Percentiles rank a stretch among this genome's conserved stretches.
phyloP scores from a whole-genome alignment of 2,113 vertebrate species.

The Axis porcinus region DNA sequence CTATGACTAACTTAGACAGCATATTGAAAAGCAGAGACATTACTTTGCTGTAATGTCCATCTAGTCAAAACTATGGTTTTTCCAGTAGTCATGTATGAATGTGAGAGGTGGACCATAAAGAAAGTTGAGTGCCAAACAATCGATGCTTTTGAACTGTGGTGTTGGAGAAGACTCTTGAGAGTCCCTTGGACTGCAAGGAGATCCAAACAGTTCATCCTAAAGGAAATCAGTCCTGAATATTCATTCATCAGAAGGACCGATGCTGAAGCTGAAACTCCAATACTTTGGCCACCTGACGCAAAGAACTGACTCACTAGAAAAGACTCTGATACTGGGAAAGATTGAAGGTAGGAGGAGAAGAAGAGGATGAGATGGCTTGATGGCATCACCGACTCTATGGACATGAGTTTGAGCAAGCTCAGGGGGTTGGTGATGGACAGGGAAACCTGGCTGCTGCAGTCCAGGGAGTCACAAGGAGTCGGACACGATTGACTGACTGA shows the following conservation, averaged over 20 bases:
- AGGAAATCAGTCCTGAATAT: not conserved
- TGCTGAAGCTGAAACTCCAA: not conserved
- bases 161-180: not conserved
- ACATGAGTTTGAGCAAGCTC: not conserved
- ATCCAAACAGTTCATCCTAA: not conserved
- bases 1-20: not conserved
- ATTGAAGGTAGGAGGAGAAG: not conserved
- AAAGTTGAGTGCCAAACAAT: not conserved
- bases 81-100: not conserved
- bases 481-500: not conserved
- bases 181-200: not conserved
- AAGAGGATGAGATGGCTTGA: not conserved
- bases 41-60: not conserved
- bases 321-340: not conserved
- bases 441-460: not conserved
- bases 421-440: not conserved
- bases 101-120: not conserved
- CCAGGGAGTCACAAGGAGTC: not conserved
- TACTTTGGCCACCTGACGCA: not conserved
- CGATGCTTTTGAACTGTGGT: not conserved
- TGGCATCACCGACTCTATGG: not conserved
- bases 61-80: not conserved
- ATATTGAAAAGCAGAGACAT: not conserved
- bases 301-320: not conserved
- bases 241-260: not conserved